Evolutionary conservation across 2,888 invertebrate species (phyloP).

Genomic region (Lasioglossum lativentre): DNA sequence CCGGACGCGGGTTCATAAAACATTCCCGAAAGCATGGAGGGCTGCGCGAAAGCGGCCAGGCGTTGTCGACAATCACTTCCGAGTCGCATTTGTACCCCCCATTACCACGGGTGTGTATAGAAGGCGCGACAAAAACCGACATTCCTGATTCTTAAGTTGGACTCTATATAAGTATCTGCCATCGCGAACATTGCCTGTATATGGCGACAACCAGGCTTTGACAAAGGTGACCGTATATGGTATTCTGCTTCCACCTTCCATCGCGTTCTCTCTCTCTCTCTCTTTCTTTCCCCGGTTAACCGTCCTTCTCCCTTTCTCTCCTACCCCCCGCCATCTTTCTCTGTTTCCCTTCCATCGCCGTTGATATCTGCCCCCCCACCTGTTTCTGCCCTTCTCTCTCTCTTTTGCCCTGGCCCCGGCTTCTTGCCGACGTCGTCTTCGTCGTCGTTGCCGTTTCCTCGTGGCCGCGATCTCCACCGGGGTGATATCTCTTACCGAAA

Average conservation of each 20-base stretch:
- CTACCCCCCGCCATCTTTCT: constrained; percentile 33
- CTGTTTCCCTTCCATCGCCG: constrained; percentile 41
- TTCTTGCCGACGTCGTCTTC: constrained; percentile 22
- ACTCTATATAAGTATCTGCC: constrained; percentile 83
- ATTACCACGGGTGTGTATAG: constrained; percentile 75
- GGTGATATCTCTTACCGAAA: constrained; percentile 54
- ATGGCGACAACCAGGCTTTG: constrained; percentile 83
- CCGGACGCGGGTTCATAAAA: not conserved
- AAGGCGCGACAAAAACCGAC: constrained; percentile 81
- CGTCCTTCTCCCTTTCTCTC: constrained; percentile 31
- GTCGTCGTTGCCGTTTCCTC: constrained; percentile 36
- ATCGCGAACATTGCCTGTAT: constrained; percentile 84
- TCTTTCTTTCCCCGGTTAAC: constrained; percentile 43
- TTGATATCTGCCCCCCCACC: constrained; percentile 41
- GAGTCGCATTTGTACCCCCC: constrained; percentile 71
- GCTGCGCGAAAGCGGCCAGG: constrained; percentile 38
- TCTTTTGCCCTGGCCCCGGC: constrained; percentile 41
- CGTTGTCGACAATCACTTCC: constrained; percentile 70
- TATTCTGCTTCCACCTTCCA: constrained; percentile 82
- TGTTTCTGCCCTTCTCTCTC: constrained; percentile 51
- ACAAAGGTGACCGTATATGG: constrained; percentile 84
- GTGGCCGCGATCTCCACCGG: constrained; percentile 47
- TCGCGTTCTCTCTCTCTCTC: constrained; percentile 63
- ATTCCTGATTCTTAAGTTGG: constrained; percentile 82
- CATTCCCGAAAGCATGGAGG: constrained; percentile 32